Evolutionary conservation across 2,888 invertebrate species (phyloP).

Genomic region (Nineta flava): DNA sequence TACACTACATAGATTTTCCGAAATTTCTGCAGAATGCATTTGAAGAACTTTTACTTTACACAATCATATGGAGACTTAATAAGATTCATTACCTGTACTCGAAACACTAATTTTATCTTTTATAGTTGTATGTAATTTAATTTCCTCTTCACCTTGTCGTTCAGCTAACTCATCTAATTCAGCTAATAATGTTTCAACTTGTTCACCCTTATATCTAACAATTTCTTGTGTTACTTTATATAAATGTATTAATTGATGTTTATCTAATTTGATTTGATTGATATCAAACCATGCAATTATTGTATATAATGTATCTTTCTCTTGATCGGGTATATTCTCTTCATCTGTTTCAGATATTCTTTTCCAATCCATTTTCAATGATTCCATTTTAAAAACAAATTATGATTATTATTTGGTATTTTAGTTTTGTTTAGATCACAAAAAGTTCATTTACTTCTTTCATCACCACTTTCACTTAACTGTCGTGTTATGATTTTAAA

Average conservation of each 20-base stretch:
- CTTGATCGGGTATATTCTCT: constrained; percentile 36
- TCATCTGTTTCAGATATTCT: constrained; percentile 37
- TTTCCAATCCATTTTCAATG: constrained; percentile 38
- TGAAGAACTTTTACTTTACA: constrained; percentile 1
- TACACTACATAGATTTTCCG: too few species aligned
- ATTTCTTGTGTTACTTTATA: constrained; percentile 49
- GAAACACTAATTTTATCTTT: constrained; percentile 31
- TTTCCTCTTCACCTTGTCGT: constrained; percentile 29
- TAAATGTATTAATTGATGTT: constrained; percentile 36
- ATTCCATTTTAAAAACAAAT: constrained; percentile 14
- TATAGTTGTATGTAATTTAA: constrained; percentile 23
- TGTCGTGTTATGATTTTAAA: too few species aligned
- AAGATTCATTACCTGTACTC: constrained; percentile 30
- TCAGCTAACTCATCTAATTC: constrained; percentile 34
- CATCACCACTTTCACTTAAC: too few species aligned
- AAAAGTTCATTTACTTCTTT: too few species aligned
- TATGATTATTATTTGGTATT: too few species aligned
- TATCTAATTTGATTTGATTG: constrained; percentile 37
- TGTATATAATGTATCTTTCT: constrained; percentile 47
- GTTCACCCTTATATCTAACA: constrained; percentile 49
- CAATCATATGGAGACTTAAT: constrained; percentile 17
- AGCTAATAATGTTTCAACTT: constrained; percentile 36
- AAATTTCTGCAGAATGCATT: too few species aligned
- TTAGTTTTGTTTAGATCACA: too few species aligned
- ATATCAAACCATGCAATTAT: constrained; percentile 43